Evolutionary conservation across 2,888 invertebrate species (phyloP).

Genomic region (Dexiosoma caninum): DNA sequence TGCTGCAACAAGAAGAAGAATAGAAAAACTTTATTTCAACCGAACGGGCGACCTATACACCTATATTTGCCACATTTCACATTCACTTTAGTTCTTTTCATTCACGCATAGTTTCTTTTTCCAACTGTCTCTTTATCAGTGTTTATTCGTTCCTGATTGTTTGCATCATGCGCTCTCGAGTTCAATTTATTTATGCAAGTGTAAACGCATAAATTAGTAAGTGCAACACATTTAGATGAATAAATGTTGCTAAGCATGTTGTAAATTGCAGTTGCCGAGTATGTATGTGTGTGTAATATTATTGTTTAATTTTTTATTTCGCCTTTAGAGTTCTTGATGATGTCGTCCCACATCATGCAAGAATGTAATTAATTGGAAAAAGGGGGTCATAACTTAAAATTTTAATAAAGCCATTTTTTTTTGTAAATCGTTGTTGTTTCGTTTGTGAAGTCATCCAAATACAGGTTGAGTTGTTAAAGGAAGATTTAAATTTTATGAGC

Average conservation of each 20-base stretch:
- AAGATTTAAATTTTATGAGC: too few relatives aligned
- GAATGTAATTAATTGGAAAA: conserved; percentile 3
- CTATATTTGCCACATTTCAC: conserved; percentile 29
- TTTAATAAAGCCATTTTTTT: conserved; percentile 19
- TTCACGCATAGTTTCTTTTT: background rate
- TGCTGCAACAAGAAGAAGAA: background rate
- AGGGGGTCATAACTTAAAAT: conserved; percentile 35
- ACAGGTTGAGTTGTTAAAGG: background rate
- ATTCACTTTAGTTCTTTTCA: conserved; percentile 10
- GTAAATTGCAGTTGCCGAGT: conserved; percentile 30
- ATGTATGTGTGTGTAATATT: conserved; percentile 7
- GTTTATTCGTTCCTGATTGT: conserved; percentile 6
- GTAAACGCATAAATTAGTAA: conserved; percentile 54
- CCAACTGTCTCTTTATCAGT: background rate
- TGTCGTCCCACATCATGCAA: conserved; percentile 16
- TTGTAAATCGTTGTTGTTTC: background rate
- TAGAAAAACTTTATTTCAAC: background rate
- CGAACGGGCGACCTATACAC: conserved; percentile 47
- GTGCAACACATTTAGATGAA: conserved; percentile 35
- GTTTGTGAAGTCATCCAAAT: background rate
- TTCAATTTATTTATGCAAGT: conserved; percentile 52
- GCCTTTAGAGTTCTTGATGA: background rate
- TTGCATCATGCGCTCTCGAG: conserved; percentile 18
- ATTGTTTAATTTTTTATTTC: background rate
- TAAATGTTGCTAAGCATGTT: conserved; percentile 29